A percentile compares a stretch with the other conserved stretches of the same genome.
Evolutionary conservation across 2,888 invertebrate genomes (phyloP).

Genomic region (Malthinus seriepunctatus): DNA sequence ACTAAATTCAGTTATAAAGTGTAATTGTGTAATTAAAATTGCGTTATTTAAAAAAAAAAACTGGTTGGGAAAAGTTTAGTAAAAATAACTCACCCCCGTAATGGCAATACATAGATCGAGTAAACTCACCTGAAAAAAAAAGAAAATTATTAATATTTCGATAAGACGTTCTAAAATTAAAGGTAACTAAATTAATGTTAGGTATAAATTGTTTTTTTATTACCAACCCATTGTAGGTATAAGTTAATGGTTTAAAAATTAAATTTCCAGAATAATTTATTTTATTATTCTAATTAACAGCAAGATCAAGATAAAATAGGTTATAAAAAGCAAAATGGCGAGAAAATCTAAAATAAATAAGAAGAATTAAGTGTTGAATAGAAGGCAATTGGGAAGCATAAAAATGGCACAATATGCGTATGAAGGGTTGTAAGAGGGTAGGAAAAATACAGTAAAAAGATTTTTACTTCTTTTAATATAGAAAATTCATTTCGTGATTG

Average conservation of each 20-base stretch:
- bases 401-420: slow-evolving; percentile 6
- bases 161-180: too few relatives aligned
- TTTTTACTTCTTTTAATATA: too few relatives aligned
- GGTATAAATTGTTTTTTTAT: background rate
- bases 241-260: background rate
- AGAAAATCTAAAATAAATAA: slow-evolving; percentile 6
- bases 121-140: too few relatives aligned
- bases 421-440: slow-evolving; percentile 1
- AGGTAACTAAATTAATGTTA: background rate
- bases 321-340: background rate
- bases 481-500: too few relatives aligned
- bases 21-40: slow-evolving; percentile 29
- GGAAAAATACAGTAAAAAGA: background rate
- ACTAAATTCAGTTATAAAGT: slow-evolving; percentile 25
- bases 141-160: too few relatives aligned
- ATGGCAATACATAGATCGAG: too few relatives aligned
- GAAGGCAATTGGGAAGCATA: slow-evolving; percentile 5
- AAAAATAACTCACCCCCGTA: background rate
- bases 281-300: slow-evolving; percentile 3
- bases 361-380: slow-evolving; percentile 1
- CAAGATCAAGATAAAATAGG: background rate
- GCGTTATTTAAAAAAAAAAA: slow-evolving; percentile 24
- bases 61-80: background rate
- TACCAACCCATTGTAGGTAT: too few relatives aligned
- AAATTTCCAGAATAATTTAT: background rate